These are phyloP conservation scores for Ypsolopha sequella DNA, from an alignment of 2,888 invertebrate genomes.

Conservation along the genomic window DNA sequence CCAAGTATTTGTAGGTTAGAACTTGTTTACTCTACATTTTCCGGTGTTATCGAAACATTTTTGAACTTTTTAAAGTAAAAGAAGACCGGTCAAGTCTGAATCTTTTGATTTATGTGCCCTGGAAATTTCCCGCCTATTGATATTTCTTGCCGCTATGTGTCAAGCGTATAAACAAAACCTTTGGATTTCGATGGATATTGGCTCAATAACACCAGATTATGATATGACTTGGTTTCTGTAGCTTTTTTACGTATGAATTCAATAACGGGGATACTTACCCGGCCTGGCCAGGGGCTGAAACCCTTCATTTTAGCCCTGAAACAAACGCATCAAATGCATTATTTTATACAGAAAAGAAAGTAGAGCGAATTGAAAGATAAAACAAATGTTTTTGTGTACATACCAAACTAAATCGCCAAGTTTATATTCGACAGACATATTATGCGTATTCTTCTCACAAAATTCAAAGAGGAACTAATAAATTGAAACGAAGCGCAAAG, in stretches of 20 bases:
- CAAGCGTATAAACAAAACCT: not conserved
- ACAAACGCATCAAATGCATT: conserved; percentile 34
- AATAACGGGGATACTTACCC: conserved; percentile 78
- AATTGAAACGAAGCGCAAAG: conserved; percentile 16
- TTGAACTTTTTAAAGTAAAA: conserved; percentile 4
- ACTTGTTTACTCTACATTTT: not conserved
- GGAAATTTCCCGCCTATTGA: conserved; percentile 36
- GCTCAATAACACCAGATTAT: not conserved
- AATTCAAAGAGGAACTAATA: conserved; percentile 57
- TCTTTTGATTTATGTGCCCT: not conserved
- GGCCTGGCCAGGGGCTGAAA: conserved; percentile 96
- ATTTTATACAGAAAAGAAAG: conserved; percentile 9
- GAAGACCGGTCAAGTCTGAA: conserved; percentile 10
- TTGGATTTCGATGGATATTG: not conserved
- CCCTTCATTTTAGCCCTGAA: conserved; percentile 98
- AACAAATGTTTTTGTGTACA: conserved; percentile 23
- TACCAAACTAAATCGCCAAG: conserved; percentile 70
- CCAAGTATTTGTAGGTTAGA: conserved; percentile 11
- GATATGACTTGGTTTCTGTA: not conserved
- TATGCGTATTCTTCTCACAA: conserved; percentile 30
- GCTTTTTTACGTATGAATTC: not conserved
- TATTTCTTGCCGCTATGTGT: conserved; percentile 7
- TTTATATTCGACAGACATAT: conserved; percentile 58
- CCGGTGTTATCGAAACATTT: not conserved
- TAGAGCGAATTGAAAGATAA: conserved; percentile 34